These are phyloP conservation scores for Rambutsinella grinnellia DNA, from an alignment of 2,888 invertebrate genomes.

Conservation along the genomic window DNA sequence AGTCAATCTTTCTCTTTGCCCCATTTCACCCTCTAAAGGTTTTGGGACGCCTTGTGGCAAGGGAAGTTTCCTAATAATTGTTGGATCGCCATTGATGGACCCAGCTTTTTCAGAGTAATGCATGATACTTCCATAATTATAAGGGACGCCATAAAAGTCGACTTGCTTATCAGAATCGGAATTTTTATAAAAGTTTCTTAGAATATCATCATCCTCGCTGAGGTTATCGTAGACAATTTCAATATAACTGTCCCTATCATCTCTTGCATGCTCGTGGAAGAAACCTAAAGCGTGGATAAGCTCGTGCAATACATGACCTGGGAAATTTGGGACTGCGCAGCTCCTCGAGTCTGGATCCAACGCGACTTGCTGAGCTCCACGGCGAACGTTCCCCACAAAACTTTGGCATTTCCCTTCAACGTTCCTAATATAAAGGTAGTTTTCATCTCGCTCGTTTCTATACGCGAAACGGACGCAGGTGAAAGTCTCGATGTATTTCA, in stretches of 20 bases:
- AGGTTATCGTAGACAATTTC: conserved; percentile 60
- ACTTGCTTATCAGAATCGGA: conserved; percentile 53
- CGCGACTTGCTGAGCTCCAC: conserved; percentile 59
- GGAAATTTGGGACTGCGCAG: conserved; percentile 59
- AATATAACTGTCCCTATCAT: conserved; percentile 59
- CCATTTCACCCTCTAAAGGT: conserved; percentile 60
- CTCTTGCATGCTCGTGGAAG: conserved; percentile 62
- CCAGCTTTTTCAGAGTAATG: conserved; percentile 59
- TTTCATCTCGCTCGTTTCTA: conserved; percentile 54
- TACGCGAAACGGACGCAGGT: conserved; percentile 57
- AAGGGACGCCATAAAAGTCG: conserved; percentile 59
- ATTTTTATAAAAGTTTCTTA: conserved; percentile 60
- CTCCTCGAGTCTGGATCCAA: conserved; percentile 57
- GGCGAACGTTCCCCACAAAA: conserved; percentile 62
- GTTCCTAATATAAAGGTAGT: conserved; percentile 53
- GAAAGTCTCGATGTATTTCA: conserved; percentile 58
- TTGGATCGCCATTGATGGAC: conserved; percentile 55
- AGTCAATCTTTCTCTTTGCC: conserved; percentile 59
- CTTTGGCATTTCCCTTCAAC: conserved; percentile 58
- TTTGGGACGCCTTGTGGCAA: conserved; percentile 39
- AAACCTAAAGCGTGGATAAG: conserved; percentile 61
- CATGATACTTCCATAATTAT: conserved; percentile 62
- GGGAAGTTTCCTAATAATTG: conserved; percentile 54
- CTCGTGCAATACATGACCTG: conserved; percentile 60
- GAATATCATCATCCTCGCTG: conserved; percentile 54